Base-by-base conservation (phyloP, 2,797 vertebrate species). In the Sebastes ruberrimus region DNA sequence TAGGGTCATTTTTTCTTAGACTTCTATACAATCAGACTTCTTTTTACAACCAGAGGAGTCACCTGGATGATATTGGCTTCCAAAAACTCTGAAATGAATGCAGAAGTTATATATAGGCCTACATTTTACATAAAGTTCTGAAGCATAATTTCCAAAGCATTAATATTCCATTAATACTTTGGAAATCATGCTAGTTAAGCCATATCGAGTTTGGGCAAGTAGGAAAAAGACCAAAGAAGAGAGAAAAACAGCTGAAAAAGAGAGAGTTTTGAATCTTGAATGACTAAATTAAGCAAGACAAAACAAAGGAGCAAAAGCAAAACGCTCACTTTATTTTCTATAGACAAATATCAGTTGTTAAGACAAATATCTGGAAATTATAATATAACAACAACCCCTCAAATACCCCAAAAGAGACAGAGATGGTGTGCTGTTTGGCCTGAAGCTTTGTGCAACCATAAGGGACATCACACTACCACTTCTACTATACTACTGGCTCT, bases 381-480 rank as follows among this genome's bases (percentile, higher is more conserved):
- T 78, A 57, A 76, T 49, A 6, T 0, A 69, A 11, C 1, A 25
- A 28, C 32, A 32, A 66, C 33, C 27, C 27, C 4, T 67, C 7
- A 32, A 52, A 25, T 27, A 23, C 20, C 38, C 35, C 38, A 10
- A 18, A n/a, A 66, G 6, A 64, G 38, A 20, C 18, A 46, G 22
- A 53, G 18, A 33, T 71, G 13, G 56, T 20, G 56, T 33, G 10
- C 23, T 60, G 35, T 28, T 46, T 53, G 49, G 49, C 68, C 78
- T 74, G 16, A 71, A 62, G 65, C 55, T 69, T 71, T 77, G 46
- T 63, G 56, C 25, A 42, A 27, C 56, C 16, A 38, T 20, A n/a
- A 53, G 9, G 20, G 52, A 52, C 18, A n/a, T 18, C 16, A 53
- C 52, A 49, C 63, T 32, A 27, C 22, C 10, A 55, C 59, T 38